Evolutionary conservation across 2,797 vertebrate species (phyloP).

Genomic region (Macroramphosus scolopax): DNA sequence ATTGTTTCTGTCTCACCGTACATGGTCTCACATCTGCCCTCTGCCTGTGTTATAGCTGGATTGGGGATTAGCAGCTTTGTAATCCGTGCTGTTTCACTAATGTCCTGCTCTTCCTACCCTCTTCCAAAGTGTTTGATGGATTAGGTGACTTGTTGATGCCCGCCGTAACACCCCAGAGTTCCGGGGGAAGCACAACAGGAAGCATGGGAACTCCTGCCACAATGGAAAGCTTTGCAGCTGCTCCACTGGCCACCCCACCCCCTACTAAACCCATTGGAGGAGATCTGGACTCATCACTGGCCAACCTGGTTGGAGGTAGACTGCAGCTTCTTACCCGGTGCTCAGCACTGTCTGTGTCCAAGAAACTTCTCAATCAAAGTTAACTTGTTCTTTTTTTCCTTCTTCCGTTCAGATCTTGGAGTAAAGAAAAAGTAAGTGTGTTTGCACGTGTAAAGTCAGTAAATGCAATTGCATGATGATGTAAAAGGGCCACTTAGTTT

Average conservation of each 20-base stretch:
- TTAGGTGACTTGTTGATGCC: slow-evolving; percentile 98
- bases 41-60: slow-evolving; percentile 19
- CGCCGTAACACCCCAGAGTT: slow-evolving; percentile 89
- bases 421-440: slow-evolving; percentile 95
- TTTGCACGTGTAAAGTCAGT: neutral
- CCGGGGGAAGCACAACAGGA: slow-evolving; percentile 76
- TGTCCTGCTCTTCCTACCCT: slow-evolving; percentile 17
- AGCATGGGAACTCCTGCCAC: slow-evolving; percentile 62
- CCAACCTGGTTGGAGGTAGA: slow-evolving; percentile 94
- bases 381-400: slow-evolving; percentile 11
- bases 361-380: neutral
- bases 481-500: neutral
- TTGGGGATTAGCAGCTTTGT: slow-evolving; percentile 35
- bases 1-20: slow-evolving; percentile 8
- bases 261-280: slow-evolving; percentile 87
- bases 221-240: slow-evolving; percentile 41
- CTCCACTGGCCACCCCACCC: slow-evolving; percentile 63
- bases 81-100: slow-evolving; percentile 47
- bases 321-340: neutral
- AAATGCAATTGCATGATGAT: no score
- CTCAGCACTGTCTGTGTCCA: neutral
- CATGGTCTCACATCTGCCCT: slow-evolving; percentile 27
- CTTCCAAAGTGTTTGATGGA: slow-evolving; percentile 87
- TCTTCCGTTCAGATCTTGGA: slow-evolving; percentile 85
- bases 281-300: slow-evolving; percentile 94